Percentiles rank a stretch among this genome's conserved stretches.
phyloP scores from a whole-genome alignment of 2,113 vertebrate species.

The Labeo catla region DNA sequence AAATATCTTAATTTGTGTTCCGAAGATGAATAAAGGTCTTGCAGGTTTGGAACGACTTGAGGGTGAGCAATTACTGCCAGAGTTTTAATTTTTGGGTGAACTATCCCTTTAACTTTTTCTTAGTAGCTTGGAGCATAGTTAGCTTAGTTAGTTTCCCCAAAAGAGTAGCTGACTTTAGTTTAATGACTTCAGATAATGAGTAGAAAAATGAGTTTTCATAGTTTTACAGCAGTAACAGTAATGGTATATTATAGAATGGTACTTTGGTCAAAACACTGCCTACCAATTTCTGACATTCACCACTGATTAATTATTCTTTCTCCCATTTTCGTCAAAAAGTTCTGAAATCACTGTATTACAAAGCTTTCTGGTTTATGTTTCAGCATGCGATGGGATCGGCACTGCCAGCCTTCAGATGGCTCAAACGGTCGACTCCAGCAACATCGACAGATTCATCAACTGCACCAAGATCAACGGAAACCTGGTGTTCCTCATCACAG shows the following conservation, averaged over 20 bases:
- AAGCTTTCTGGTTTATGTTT: constrained; percentile 35
- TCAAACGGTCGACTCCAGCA: constrained; percentile 96
- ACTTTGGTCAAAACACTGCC: not conserved
- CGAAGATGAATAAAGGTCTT: too few species aligned
- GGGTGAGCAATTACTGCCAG: too few species aligned
- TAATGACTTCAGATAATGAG: not conserved
- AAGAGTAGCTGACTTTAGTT: not conserved
- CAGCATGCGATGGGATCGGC: constrained; percentile 96
- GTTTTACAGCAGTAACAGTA: too few species aligned
- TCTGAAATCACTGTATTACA: not conserved
- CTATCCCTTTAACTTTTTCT: not conserved
- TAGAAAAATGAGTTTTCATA: too few species aligned
- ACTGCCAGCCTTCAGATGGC: constrained; percentile 88
- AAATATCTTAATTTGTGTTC: too few species aligned
- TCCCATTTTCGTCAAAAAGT: not conserved
- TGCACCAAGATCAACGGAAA: constrained; percentile 99
- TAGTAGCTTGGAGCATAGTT: not conserved
- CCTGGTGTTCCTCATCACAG: constrained; percentile 96
- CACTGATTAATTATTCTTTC: not conserved
- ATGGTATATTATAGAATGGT: too few species aligned
- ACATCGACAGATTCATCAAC: constrained; percentile 98
- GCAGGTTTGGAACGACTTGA: too few species aligned
- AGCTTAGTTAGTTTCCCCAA: not conserved
- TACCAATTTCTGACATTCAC: not conserved
- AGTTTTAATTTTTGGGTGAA: too few species aligned